Evolutionary conservation across 1,140 invertebrate species (phyloP).

Genomic region (Drosophila insularis): DNA sequence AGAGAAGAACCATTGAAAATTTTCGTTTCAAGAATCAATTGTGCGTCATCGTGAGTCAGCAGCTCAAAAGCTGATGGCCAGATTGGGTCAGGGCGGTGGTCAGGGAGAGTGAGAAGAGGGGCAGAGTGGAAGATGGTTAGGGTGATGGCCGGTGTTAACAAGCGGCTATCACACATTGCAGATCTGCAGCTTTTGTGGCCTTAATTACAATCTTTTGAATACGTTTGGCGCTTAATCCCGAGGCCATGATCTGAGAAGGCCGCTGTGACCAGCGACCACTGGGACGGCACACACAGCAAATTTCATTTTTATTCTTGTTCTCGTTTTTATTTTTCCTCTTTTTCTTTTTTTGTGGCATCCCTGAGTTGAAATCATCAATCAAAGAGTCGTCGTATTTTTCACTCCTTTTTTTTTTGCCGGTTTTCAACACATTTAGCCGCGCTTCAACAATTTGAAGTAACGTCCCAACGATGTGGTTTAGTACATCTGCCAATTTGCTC

Average conservation of each 20-base stretch:
- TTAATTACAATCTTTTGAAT: conserved; percentile 82
- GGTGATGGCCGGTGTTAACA: conserved; percentile 57
- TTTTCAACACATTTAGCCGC: conserved; percentile 77
- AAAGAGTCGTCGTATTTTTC: conserved; percentile 42
- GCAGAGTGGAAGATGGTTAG: conserved; percentile 15
- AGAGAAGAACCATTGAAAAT: conserved; percentile 41
- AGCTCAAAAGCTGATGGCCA: conserved; percentile 7
- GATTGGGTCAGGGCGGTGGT: background rate
- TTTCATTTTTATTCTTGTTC: conserved; percentile 45
- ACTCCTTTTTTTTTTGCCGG: conserved; percentile 24
- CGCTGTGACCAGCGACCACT: conserved; percentile 39
- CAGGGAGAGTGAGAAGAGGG: background rate
- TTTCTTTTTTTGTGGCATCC: conserved; percentile 59
- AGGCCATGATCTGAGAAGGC: conserved; percentile 59
- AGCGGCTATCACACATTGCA: conserved; percentile 73
- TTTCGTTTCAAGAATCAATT: conserved; percentile 56
- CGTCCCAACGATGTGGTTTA: conserved; percentile 6
- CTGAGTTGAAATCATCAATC: conserved; percentile 76
- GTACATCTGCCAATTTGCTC: conserved; percentile 27
- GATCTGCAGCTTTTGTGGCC: conserved; percentile 78
- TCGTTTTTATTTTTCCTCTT: conserved; percentile 17
- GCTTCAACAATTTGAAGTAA: conserved; percentile 65
- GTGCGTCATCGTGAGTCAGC: conserved; percentile 78
- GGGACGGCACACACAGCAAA: conserved; percentile 38
- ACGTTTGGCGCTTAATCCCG: conserved; percentile 80